Evolutionary conservation across 2,797 vertebrate species (phyloP), one percentile per base, ranked within the genome.

Genomic region (Spea hammondii): DNA sequence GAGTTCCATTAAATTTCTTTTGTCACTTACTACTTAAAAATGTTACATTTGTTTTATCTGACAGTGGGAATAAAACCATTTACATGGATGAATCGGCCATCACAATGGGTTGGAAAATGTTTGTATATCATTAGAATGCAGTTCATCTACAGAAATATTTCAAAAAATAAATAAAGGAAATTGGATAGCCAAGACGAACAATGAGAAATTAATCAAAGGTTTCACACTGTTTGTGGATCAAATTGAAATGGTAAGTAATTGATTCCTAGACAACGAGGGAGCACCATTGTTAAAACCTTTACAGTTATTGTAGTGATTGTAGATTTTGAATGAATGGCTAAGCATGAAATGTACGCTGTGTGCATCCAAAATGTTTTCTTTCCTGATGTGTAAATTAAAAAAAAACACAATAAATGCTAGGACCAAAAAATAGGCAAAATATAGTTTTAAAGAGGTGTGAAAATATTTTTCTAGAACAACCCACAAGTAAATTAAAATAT

Each of bases 161-260:
- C 1, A 11, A 4, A 12, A 32, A 64, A 77, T 66, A 76, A 72
- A 75, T 47, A 64, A 68, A 70, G 68, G 62, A 81, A 77, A 73
- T 72, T 17, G 57, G 17, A 68, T 64, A 77, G 79, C 64, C 74
- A 77, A 72, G 10, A 49, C 32, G 74, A 77, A 77, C 74, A 82
- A 82, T 82, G 54, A 62, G 49, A 77, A 82, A 82, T 82, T 82
- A 77, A 77, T 82, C 79, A 82, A 77, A 77, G 79, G 70, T 48
- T 77, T 77, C 74, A 69, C n/a, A 64, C 65, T 82, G 79, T 82
- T 82, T 82, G 79, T 77, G 51, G 74, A 82, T 82, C 74, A 77
- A 73, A 82, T 77, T 72, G 74, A 82, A 82, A 77, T 77, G 70
- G 79, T 68, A 77, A 67, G 79, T 82, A 82, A 82, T 82, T 82